These are phyloP conservation scores for Drosophila parabipectinata DNA, from an alignment of 1,140 invertebrate genomes.

Conservation along the genomic window DNA sequence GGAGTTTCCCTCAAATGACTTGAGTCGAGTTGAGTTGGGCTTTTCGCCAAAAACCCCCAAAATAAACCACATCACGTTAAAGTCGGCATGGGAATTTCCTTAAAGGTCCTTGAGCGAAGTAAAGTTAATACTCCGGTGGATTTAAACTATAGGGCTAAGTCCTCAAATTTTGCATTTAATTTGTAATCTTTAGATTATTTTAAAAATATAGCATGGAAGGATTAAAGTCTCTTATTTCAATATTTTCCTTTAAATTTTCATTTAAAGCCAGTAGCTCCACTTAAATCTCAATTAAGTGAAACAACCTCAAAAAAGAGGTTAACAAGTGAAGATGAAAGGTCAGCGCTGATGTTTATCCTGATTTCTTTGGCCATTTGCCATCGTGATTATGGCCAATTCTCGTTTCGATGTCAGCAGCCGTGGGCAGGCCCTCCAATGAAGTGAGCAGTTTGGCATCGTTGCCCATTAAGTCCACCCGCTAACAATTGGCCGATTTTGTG, in stretches of 20 bases:
- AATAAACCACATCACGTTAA: constrained; percentile 22
- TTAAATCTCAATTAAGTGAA: constrained; percentile 1
- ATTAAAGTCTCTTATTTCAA: too few relatives aligned
- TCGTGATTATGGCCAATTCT: constrained; percentile 49
- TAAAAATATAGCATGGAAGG: too few relatives aligned
- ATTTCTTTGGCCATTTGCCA: constrained; percentile 36
- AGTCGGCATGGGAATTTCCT: constrained; percentile 41
- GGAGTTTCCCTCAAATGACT: constrained; percentile 11
- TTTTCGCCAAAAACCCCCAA: background rate
- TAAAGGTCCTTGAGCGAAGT: background rate
- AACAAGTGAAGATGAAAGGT: constrained; percentile 37
- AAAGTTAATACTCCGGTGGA: background rate
- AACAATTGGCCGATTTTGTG: constrained; percentile 48
- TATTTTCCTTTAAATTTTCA: background rate
- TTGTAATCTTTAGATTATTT: too few relatives aligned
- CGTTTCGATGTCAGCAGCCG: constrained; percentile 18
- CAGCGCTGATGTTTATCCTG: constrained; percentile 31
- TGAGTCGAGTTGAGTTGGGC: constrained; percentile 4
- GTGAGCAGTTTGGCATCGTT: constrained; percentile 20
- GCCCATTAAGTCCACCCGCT: constrained; percentile 30
- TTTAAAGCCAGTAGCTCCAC: background rate
- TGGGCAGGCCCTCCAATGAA: constrained; percentile 10
- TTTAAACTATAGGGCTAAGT: background rate
- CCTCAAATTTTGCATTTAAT: too few relatives aligned
- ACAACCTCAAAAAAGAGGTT: constrained; percentile 2